Evolutionary conservation across 2,888 invertebrate species (phyloP), one percentile per base, ranked within the genome.

Genomic region (Aromia moschata): DNA sequence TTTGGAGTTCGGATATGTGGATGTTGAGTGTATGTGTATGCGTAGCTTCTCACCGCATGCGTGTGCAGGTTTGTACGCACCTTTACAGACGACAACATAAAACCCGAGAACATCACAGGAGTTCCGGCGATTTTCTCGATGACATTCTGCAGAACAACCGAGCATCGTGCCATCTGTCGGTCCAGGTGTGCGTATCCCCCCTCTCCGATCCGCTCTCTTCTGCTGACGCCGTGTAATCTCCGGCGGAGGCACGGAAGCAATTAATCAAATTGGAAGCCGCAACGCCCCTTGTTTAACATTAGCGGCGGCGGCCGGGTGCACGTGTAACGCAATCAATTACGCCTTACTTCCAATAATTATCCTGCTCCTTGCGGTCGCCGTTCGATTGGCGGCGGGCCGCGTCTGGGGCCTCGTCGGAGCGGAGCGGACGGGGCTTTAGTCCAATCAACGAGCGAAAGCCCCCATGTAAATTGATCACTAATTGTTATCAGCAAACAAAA

Each of bases 281-380:
- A 52, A 52, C 31, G 41, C 41, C 52, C 14, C 52, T 52, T 52
- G 41, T 52, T 38, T 31, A 41, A 52, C 52, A 41, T 40, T 30
- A 52, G 31, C 17, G 41, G 31, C 25, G 41, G 31, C 31, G 41
- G 40, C 31, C 15, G 4, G 52, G 41, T 31, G 52, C 52, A 52
- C 31, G 41, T 52, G 52, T 51, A 51, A 51, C 25, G 52, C 52
- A 41, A 52, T 52, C 41, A 52, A 52, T 52, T 41, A 52, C 18
- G n/a, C 52, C 15, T 17, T 41, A 52, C 52, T 52, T 52, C 40
- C 41, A 41, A 41, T 52, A 52, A 52, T 41, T 31, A 38, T 49
- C 15, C 25, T 14, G 14, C 38, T 38, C 25, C 38, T 47, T 37
- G 20, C 17, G n/a, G 37, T 15, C 25, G 11, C 45, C 5, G 30